Percentiles rank a stretch among this genome's conserved stretches.
phyloP scores from a whole-genome alignment of 2,888 invertebrate species.

The Sycophila texana region DNA sequence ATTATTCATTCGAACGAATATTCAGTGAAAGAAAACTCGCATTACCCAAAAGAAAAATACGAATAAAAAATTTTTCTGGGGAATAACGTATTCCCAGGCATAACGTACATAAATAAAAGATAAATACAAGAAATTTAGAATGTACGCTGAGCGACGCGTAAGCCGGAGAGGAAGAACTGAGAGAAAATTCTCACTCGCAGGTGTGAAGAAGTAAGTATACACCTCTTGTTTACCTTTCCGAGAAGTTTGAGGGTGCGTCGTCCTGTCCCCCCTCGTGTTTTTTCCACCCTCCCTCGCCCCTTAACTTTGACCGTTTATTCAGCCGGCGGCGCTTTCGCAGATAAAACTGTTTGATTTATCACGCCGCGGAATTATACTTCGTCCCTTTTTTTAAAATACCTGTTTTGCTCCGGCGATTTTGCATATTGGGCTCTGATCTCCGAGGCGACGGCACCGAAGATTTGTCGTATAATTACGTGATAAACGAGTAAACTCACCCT shows the following conservation, averaged over 20 bases:
- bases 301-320: constrained; percentile 42
- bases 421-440: constrained; percentile 30
- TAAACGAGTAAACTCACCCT: constrained; percentile 43
- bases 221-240: not conserved
- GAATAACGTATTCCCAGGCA: no score
- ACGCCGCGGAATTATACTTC: constrained; percentile 34
- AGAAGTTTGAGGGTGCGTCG: not conserved
- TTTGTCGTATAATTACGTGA: constrained; percentile 49
- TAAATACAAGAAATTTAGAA: no score
- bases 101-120: no score
- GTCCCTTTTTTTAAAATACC: constrained; percentile 33
- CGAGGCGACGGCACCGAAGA: not conserved
- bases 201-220: not conserved
- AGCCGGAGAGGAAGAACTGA: not conserved
- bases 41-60: no score
- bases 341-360: constrained; percentile 51
- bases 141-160: not conserved
- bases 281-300: constrained; percentile 2
- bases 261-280: constrained; percentile 6
- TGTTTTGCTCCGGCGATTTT: constrained; percentile 8
- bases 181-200: not conserved
- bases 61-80: no score
- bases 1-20: no score
- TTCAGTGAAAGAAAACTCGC: no score
- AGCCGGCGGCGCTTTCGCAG: constrained; percentile 37